A percentile compares a stretch with the other conserved stretches of the same genome.
These are phyloP conservation scores for Drosophila pachea DNA, from an alignment of 1,140 invertebrate genomes.

Conservation along the genomic window DNA sequence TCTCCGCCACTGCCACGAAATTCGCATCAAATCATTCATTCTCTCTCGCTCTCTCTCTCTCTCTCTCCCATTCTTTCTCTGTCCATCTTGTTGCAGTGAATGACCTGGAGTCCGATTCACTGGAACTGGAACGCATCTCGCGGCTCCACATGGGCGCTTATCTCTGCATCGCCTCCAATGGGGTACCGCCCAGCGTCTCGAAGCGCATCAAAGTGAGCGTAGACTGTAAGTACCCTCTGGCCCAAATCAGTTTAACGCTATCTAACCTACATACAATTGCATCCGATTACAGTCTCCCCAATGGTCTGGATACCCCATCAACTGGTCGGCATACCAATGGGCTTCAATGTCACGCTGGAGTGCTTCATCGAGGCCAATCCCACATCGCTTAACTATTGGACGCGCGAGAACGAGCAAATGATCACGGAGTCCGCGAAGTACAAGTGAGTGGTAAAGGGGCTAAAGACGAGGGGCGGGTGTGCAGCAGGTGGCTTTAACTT, in stretches of 20 bases:
- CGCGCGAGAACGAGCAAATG: constrained; percentile 91
- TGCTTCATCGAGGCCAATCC: constrained; percentile 95
- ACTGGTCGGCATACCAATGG: constrained; percentile 89
- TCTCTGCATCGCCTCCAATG: constrained; percentile 91
- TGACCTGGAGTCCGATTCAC: constrained; percentile 89
- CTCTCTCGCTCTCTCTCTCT: too few relatives aligned
- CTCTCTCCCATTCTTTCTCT: not conserved
- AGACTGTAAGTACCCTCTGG: constrained; percentile 87
- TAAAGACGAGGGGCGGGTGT: not conserved
- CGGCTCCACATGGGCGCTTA: constrained; percentile 94
- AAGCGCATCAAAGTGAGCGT: constrained; percentile 96
- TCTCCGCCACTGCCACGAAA: constrained; percentile 16
- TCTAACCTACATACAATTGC: not conserved
- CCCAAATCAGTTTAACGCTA: not conserved
- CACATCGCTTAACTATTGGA: constrained; percentile 95
- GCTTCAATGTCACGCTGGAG: constrained; percentile 90
- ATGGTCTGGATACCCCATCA: constrained; percentile 91
- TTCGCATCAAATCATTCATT: not conserved
- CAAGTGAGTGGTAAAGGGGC: constrained; percentile 78
- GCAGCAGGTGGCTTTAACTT: too few relatives aligned
- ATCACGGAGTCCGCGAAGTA: constrained; percentile 92
- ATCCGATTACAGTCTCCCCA: constrained; percentile 88
- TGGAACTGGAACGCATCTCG: constrained; percentile 92
- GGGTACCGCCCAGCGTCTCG: constrained; percentile 89
- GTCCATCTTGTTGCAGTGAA: constrained; percentile 80